These are phyloP conservation scores for Cyanistes caeruleus DNA, from an alignment of 2,113 vertebrate species.

Conservation along the genomic window DNA sequence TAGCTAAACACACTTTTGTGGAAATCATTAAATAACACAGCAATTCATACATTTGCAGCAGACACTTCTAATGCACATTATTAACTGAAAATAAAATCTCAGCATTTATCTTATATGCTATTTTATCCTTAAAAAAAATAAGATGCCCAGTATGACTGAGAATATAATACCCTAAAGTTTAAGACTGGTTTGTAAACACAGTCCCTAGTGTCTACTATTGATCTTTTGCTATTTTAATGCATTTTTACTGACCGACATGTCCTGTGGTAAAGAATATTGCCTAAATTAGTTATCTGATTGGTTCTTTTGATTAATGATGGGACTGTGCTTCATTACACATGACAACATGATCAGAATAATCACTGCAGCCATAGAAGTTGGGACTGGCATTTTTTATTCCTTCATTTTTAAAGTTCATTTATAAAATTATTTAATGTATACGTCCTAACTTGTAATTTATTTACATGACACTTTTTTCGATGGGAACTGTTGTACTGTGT, in stretches of 20 bases:
- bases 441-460: slow-evolving; percentile 87
- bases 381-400: slow-evolving; percentile 76
- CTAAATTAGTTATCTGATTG: slow-evolving; percentile 95
- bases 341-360: slow-evolving; percentile 90
- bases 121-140: slow-evolving; percentile 61
- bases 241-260: slow-evolving; percentile 88
- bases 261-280: slow-evolving; percentile 90
- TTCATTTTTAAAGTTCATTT: slow-evolving; percentile 89
- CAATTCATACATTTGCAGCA: slow-evolving; percentile 58
- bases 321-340: slow-evolving; percentile 87
- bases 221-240: slow-evolving; percentile 87
- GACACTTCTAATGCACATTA: slow-evolving; percentile 37
- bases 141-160: slow-evolving; percentile 70
- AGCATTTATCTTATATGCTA: slow-evolving; percentile 61
- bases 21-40: slow-evolving; percentile 59
- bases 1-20: slow-evolving; percentile 50
- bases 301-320: slow-evolving; percentile 91
- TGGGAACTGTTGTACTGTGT: slow-evolving; percentile 90
- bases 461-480: slow-evolving; percentile 89
- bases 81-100: slow-evolving; percentile 65
- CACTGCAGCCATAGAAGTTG: slow-evolving; percentile 72
- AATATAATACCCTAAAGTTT: slow-evolving; percentile 81
- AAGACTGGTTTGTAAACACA: slow-evolving; percentile 78
- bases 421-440: slow-evolving; percentile 91
- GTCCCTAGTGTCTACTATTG: slow-evolving; percentile 84